Base-by-base conservation (phyloP, 2,113 vertebrate species). In the Procavia capensis region DNA sequence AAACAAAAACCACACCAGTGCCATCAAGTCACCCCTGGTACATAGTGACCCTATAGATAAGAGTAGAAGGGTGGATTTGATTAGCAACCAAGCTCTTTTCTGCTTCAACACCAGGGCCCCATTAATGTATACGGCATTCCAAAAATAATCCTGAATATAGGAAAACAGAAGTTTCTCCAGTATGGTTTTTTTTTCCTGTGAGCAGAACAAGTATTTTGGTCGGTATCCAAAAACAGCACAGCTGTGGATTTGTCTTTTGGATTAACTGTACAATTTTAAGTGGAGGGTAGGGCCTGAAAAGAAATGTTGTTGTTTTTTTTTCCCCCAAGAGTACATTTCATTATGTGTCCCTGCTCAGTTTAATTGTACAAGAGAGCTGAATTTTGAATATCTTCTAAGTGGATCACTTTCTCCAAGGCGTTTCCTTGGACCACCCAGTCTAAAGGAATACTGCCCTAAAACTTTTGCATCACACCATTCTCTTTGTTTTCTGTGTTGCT, bases 201-300 rank as follows among this genome's bases (percentile, higher is more conserved):
- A 75, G 88, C 57, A 94, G 82, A 98, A 88, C 88, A 98, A 97
- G 79, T 91, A 95, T 94, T 72, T 96, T 95, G 75, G 88, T 96
- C 63, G 74, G 57, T 94, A 97, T 97, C 97, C 98, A 98, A 97
- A 95, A 93, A 96, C 94, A 98, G 95, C 96, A 98, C 97, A 97
- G 98, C 97, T 98, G 98, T 98, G 95, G 80, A 68, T 91, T 98
- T 98, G 94, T 97, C 95, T 89, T 95, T 78, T 95, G 93, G 78
- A 85, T 64, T 92, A 96, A 94, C 91, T 96, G 36, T 97, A 75
- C 80, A 96, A 27, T 68, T 97, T 89, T 66, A 97, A 96, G 76
- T 94, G 74, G 50, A 96, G 70, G 34, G 34, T 94, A 95, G 74
- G 27, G 84, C 90, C 89, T 95, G 88, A 70, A 90, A 95, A 88